Evolutionary conservation across 2,888 invertebrate species (phyloP).

Genomic region (Linnaemya tessellans): DNA sequence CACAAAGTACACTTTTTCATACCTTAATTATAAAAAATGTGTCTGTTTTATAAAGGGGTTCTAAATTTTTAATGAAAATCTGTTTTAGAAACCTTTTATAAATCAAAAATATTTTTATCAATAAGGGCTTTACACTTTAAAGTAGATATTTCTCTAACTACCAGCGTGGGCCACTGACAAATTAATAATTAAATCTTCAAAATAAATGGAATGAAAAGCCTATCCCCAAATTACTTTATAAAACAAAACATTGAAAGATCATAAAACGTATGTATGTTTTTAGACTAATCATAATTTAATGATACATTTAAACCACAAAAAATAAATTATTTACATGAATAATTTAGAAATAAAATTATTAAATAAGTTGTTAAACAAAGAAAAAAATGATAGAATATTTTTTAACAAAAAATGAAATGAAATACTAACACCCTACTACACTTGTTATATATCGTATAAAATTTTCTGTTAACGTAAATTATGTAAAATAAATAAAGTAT

Average conservation of each 20-base stretch:
- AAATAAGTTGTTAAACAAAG: slow-evolving; percentile 52
- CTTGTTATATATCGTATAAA: slow-evolving; percentile 59
- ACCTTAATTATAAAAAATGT: too few species aligned
- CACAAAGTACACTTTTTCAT: too few species aligned
- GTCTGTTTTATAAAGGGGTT: too few species aligned
- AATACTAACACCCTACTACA: slow-evolving; percentile 14
- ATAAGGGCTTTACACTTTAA: too few species aligned
- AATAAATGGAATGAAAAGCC: background rate
- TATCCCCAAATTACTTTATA: slow-evolving; percentile 32
- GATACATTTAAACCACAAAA: slow-evolving; percentile 24
- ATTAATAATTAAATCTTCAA: background rate
- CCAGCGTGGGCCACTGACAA: background rate
- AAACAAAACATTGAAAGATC: slow-evolving; percentile 26
- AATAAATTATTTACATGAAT: slow-evolving; percentile 43
- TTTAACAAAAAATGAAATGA: slow-evolving; percentile 46
- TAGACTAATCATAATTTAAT: slow-evolving; percentile 55
- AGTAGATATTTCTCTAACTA: background rate
- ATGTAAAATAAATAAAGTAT: slow-evolving; percentile 27
- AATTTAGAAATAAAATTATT: slow-evolving; percentile 46
- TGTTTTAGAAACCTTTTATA: too few species aligned
- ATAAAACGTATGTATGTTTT: slow-evolving; percentile 50
- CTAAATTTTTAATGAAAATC: too few species aligned
- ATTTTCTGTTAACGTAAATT: slow-evolving; percentile 31
- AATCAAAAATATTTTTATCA: too few species aligned
- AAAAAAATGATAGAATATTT: slow-evolving; percentile 32